A percentile compares a stretch with the other conserved stretches of the same genome.
phyloP scores from a whole-genome alignment of 1,140 invertebrate genomes.

The Macrosteles quadrilineatus region DNA sequence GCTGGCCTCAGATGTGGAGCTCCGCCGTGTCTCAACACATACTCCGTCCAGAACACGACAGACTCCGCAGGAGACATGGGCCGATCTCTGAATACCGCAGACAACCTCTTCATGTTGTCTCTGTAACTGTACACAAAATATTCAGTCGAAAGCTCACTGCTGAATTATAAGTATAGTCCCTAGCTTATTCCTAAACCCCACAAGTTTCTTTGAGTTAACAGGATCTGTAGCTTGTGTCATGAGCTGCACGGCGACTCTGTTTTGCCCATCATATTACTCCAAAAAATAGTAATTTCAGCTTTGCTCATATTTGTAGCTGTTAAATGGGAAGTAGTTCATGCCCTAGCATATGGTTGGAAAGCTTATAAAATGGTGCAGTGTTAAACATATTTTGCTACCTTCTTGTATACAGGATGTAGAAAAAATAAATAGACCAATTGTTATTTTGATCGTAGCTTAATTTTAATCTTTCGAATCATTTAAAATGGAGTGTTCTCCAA shows the following conservation, averaged over 20 bases:
- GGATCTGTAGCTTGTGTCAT: constrained; percentile 55
- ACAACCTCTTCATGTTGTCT: constrained; percentile 44
- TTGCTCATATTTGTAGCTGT: no score
- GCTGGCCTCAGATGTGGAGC: constrained; percentile 58
- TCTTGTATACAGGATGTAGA: no score
- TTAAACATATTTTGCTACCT: no score
- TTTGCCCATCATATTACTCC: constrained; percentile 63
- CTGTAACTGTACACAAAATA: constrained; percentile 45
- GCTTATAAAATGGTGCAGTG: no score
- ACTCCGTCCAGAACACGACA: constrained; percentile 64
- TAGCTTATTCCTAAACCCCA: no score
- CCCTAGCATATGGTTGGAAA: no score
- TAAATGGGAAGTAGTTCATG: no score
- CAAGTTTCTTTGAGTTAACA: no score
- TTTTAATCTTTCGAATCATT: no score
- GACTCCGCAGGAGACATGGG: constrained; percentile 55
- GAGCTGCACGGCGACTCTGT: constrained; percentile 59
- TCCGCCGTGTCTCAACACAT: constrained; percentile 59
- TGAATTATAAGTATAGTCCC: constrained; percentile 39
- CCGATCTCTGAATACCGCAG: constrained; percentile 54
- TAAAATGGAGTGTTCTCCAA: no score
- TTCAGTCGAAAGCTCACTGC: constrained; percentile 35
- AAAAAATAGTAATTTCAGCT: constrained; percentile 59
- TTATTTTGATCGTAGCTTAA: no score
- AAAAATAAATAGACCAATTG: no score